These are phyloP conservation scores for Piliocolobus tephrosceles DNA, from an alignment of 2,113 vertebrate species.

Conservation along the genomic window DNA sequence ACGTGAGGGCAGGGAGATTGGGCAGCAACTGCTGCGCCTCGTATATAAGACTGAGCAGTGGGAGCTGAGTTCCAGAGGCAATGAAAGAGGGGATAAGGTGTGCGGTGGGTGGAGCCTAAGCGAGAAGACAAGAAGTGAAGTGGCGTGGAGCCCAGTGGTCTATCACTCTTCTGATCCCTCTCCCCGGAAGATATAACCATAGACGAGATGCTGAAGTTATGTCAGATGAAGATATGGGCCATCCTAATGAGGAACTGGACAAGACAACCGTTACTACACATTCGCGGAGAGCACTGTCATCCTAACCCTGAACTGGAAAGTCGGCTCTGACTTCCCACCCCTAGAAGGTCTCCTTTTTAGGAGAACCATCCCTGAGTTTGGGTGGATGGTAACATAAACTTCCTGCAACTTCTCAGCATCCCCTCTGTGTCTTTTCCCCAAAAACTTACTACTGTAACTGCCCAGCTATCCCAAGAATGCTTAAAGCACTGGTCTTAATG, in stretches of 20 bases:
- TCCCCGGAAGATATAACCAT: background rate
- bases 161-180: background rate
- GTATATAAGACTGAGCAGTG: background rate
- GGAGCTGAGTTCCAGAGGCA: background rate
- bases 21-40: background rate
- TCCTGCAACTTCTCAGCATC: background rate
- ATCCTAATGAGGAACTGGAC: background rate
- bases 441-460: background rate
- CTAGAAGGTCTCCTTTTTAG: background rate
- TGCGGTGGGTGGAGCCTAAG: background rate
- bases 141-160: background rate
- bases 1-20: background rate
- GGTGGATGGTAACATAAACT: background rate
- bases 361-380: background rate
- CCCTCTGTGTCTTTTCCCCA: background rate
- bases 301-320: background rate
- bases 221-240: background rate
- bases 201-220: background rate
- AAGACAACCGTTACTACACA: background rate
- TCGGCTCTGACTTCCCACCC: rapidly evolving
- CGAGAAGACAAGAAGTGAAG: background rate
- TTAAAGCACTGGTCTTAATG: background rate
- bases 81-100: background rate
- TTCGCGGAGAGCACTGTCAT: background rate
- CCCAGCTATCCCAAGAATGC: background rate